Evolutionary conservation across 1,140 invertebrate species (phyloP), one percentile per base, ranked within the genome.

Genomic region (Lepidostoma basale): DNA sequence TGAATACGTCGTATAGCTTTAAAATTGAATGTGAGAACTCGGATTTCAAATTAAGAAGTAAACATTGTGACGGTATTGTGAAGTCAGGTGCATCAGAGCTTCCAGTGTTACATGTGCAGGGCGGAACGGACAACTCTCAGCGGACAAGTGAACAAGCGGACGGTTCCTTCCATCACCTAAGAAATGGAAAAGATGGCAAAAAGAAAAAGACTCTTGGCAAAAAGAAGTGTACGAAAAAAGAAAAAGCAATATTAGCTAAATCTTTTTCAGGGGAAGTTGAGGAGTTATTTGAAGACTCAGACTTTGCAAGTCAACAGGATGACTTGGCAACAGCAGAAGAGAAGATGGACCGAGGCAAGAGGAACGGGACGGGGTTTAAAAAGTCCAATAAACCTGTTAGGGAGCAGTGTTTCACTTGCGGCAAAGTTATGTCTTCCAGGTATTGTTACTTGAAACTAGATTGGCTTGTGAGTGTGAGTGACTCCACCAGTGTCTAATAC

Each of bases 361-460:
- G 10, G 8, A 63, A 23, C 22, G 33, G 23, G 4, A 26, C 30
- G 20, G 16, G 14, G 4, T 14, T 28, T 33, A 73, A 72, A 36
- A 39, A 62, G 28, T 56, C 42, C 23, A 78, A 70, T 54, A 76
- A 77, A 30, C 33, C 70, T 26, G 60, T 69, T 9, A 81, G 78
- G 74, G 75, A 80, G 58, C 81, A 82, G 73, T 83, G 81, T 68
- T 77, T 74, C 47, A 82, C 75, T 47, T 83, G 81, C 76, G 81
- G 81, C 20, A 83, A 81, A 79, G 74, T 83, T 30, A 78, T 82
- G 77, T 82, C 81, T 22, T 82, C 81, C 10, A 78, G 77, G 81
- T 81, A 75, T 49, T 28, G 6, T 25, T n/a, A n/a, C n/a, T n/a
- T 3, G 25, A 20, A 3, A 40, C 26, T 12, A 62, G 20, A 40